Evolutionary conservation across 2,888 invertebrate genomes (phyloP).

Genomic region (Gryllus longicercus): DNA sequence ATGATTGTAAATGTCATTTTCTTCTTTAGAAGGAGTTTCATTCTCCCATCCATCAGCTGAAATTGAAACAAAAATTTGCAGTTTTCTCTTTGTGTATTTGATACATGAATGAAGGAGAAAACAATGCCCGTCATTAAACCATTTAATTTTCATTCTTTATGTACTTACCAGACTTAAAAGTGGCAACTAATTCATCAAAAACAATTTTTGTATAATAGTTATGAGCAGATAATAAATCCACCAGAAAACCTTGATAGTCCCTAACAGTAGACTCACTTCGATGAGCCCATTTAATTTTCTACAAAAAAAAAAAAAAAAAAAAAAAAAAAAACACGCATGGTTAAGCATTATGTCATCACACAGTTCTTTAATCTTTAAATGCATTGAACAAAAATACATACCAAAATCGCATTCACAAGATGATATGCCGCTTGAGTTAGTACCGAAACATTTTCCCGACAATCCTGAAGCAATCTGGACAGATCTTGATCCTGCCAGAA

Average conservation of each 20-base stretch:
- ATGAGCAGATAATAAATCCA: constrained; percentile 66
- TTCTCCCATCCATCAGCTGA: constrained; percentile 56
- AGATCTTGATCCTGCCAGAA: constrained; percentile 57
- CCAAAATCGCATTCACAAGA: constrained; percentile 59
- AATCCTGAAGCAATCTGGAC: constrained; percentile 53
- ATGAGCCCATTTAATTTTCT: constrained; percentile 56
- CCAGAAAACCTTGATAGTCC: constrained; percentile 61
- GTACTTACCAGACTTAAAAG: constrained; percentile 57
- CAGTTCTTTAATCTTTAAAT: too few species aligned
- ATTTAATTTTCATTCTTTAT: not conserved
- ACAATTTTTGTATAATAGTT: constrained; percentile 61
- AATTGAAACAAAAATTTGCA: not conserved
- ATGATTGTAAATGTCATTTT: constrained; percentile 57
- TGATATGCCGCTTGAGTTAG: constrained; percentile 55
- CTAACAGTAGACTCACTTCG: constrained; percentile 51
- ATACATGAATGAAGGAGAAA: too few species aligned
- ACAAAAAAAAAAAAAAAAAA: constrained; percentile 25
- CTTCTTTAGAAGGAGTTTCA: constrained; percentile 55
- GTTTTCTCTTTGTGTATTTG: not conserved
- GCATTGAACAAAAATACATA: constrained; percentile 36
- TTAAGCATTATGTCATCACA: not conserved
- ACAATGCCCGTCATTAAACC: not conserved
- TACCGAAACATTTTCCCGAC: constrained; percentile 57
- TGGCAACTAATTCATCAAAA: constrained; percentile 57
- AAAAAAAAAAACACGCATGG: too few species aligned